A percentile compares a stretch with the other conserved stretches of the same genome.
Conservation (phyloP, 2,797 vertebrate species). For the Pogonophryne albipinna region DNA sequence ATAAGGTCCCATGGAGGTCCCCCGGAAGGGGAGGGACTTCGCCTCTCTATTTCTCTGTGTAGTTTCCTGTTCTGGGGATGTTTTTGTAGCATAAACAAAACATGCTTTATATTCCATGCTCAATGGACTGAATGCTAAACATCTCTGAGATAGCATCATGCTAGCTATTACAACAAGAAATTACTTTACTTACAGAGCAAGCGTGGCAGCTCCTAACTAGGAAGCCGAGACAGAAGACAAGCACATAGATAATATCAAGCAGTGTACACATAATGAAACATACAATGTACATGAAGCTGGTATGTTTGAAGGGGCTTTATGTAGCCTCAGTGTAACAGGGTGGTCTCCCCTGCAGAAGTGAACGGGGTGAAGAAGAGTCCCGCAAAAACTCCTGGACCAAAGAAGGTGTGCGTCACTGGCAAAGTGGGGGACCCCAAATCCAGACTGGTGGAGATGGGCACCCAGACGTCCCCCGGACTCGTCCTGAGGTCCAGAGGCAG, state of each 20-base stretch:
- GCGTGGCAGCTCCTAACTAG: not conserved
- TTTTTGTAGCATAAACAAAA: too few relatives aligned
- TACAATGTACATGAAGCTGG: not conserved
- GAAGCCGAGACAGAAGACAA: not conserved
- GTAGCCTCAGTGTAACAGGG: not conserved
- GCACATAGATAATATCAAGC: not conserved
- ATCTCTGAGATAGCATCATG: not conserved
- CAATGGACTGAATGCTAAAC: not conserved
- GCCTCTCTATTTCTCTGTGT: not conserved
- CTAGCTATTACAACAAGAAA: not conserved
- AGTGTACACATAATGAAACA: not conserved
- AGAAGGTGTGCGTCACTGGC: slow-evolving; percentile 36
- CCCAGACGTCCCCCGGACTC: slow-evolving; percentile 62
- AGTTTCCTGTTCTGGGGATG: not conserved
- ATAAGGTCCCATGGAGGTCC: too few relatives aligned
- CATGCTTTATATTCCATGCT: not conserved
- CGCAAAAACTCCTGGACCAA: slow-evolving; percentile 13
- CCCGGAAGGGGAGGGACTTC: too few relatives aligned
- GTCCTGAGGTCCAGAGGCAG: slow-evolving; percentile 59
- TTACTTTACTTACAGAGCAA: not conserved
- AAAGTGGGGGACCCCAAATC: slow-evolving; percentile 30
- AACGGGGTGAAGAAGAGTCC: slow-evolving; percentile 65
- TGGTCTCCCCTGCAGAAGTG: slow-evolving; percentile 48
- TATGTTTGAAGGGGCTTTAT: not conserved
- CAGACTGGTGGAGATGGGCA: slow-evolving; percentile 47